A percentile compares a stretch with the other conserved stretches of the same genome.
Conservation (phyloP, 2,888 invertebrate genomes). For the Habroteleia sp. region DNA sequence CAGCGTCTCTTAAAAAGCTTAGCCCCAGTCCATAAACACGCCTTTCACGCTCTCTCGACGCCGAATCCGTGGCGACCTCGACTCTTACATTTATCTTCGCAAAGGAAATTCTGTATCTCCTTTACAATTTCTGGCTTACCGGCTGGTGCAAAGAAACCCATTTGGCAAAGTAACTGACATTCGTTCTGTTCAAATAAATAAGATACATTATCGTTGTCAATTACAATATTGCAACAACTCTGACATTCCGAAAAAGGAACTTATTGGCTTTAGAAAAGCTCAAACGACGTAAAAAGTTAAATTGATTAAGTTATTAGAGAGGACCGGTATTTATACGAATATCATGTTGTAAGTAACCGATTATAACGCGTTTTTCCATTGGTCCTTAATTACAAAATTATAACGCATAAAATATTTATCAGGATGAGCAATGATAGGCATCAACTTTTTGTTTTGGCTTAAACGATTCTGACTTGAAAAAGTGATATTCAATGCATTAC, state of each 20-base stretch:
- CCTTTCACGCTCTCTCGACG: conserved; percentile 1
- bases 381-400: conserved; percentile 20
- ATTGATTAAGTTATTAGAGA: neutral
- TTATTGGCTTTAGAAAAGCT: neutral
- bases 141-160: conserved; percentile 24
- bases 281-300: neutral
- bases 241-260: no score
- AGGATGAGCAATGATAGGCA: conserved; percentile 23
- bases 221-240: conserved; percentile 12
- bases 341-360: conserved; percentile 2
- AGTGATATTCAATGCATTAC: neutral
- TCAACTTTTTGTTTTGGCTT: conserved; percentile 23
- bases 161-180: conserved; percentile 23
- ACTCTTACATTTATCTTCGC: conserved; percentile 10
- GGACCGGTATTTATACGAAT: conserved; percentile 1
- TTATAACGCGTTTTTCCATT: conserved; percentile 11
- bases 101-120: conserved; percentile 7
- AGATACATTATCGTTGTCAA: conserved; percentile 13
- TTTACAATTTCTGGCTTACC: conserved; percentile 37
- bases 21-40: conserved; percentile 30
- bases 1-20: conserved; percentile 45
- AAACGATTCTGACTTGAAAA: neutral
- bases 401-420: conserved; percentile 27
- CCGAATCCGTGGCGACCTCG: conserved; percentile 14
- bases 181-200: conserved; percentile 9